A percentile compares a stretch with the other conserved stretches of the same genome.
These are phyloP conservation scores for Marmota monax DNA, from an alignment of 2,113 vertebrate genomes.

Conservation along the genomic window DNA sequence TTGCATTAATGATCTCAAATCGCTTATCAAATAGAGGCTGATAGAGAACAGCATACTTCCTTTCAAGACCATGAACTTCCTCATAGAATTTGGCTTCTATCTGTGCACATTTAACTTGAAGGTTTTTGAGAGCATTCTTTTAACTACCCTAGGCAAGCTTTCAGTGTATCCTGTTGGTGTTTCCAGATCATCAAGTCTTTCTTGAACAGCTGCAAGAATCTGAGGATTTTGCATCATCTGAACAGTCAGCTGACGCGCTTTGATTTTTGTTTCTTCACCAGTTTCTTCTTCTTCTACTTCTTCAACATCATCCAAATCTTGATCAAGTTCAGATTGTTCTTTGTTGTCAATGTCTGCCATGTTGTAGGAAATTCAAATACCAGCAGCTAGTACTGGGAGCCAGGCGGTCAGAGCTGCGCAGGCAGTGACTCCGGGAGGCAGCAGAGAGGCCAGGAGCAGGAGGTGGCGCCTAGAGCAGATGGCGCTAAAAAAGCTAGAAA, in stretches of 20 bases:
- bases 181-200: constrained; percentile 97
- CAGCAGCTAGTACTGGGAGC: too few species aligned
- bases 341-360: too few species aligned
- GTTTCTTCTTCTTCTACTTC: constrained; percentile 98
- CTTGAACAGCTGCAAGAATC: constrained; percentile 98
- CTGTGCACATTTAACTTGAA: constrained; percentile 97
- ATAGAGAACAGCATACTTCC: constrained; percentile 98
- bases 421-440: too few species aligned
- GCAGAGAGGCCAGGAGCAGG: too few species aligned
- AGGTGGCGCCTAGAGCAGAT: too few species aligned
- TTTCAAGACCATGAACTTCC: constrained; percentile 98
- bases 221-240: constrained; percentile 99
- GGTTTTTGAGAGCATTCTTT: constrained; percentile 98
- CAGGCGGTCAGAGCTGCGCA: background rate
- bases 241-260: constrained; percentile 97
- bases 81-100: constrained; percentile 91
- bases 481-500: too few species aligned
- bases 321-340: too few species aligned
- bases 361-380: too few species aligned
- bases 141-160: constrained; percentile 99
- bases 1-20: constrained; percentile 98
- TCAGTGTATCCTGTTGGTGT: constrained; percentile 98
- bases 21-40: constrained; percentile 99
- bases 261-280: constrained; percentile 96
- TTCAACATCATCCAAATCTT: constrained; percentile 92